Conservation (phyloP, 2,113 vertebrate species). For the Megaceryle torquata region DNA sequence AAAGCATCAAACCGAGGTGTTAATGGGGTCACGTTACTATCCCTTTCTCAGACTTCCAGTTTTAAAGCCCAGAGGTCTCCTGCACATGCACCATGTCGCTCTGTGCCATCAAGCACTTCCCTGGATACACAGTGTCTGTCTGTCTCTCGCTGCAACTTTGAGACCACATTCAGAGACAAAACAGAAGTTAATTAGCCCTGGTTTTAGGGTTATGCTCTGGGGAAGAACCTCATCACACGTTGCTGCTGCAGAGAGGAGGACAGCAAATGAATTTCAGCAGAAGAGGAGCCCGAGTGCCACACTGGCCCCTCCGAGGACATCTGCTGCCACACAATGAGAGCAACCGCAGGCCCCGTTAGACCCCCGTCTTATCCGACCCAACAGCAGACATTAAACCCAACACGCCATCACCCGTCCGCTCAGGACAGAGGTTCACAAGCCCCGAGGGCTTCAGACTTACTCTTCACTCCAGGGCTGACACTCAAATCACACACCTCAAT, state of each 20-base stretch:
- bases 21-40: neutral
- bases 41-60: neutral
- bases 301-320: neutral
- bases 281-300: neutral
- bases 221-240: neutral
- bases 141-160: neutral
- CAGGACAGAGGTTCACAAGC: neutral
- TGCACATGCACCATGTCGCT: neutral
- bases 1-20: neutral
- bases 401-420: neutral
- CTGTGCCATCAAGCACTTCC: neutral
- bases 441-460: neutral
- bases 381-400: neutral
- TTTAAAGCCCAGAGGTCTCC: neutral
- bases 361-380: rapidly evolving
- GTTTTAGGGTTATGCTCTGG: neutral
- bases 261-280: neutral
- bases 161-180: neutral
- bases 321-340: neutral
- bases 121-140: neutral
- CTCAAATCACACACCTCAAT: neutral
- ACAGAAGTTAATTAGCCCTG: neutral
- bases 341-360: neutral
- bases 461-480: neutral
- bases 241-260: neutral